These are phyloP conservation scores for Psilopsiagon aurifrons DNA, from an alignment of 2,113 vertebrate species.

Conservation along the genomic window DNA sequence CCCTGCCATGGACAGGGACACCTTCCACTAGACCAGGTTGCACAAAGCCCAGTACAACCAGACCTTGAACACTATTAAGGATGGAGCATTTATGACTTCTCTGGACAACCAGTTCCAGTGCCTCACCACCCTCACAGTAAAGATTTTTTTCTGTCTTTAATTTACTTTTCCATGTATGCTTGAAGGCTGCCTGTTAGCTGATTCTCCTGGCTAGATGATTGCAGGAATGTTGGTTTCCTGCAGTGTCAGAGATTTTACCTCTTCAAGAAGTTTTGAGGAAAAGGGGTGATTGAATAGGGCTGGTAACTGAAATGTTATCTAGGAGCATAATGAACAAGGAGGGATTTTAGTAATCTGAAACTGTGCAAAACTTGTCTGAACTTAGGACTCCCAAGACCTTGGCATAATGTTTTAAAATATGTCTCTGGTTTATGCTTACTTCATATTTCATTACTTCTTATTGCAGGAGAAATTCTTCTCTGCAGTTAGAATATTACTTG, in stretches of 20 bases:
- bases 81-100: not conserved
- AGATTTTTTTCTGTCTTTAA: not conserved
- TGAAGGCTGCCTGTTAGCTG: not conserved
- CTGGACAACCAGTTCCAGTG: not conserved
- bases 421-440: not conserved
- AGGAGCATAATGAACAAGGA: not conserved
- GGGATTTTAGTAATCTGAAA: not conserved
- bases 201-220: not conserved
- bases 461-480: not conserved
- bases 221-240: not conserved
- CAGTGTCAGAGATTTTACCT: not conserved
- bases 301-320: not conserved
- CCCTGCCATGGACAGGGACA: not conserved
- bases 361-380: not conserved
- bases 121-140: too few relatives aligned
- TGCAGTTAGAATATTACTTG: not conserved
- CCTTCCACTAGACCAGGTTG: not conserved
- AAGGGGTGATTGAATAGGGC: not conserved
- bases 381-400: not conserved
- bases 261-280: not conserved
- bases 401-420: not conserved
- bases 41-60: not conserved
- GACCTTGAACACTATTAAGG: not conserved
- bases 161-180: not conserved
- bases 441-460: not conserved